These are phyloP conservation scores for Vulpes ferrilata DNA, from an alignment of 2,113 vertebrate species.

Conservation along the genomic window DNA sequence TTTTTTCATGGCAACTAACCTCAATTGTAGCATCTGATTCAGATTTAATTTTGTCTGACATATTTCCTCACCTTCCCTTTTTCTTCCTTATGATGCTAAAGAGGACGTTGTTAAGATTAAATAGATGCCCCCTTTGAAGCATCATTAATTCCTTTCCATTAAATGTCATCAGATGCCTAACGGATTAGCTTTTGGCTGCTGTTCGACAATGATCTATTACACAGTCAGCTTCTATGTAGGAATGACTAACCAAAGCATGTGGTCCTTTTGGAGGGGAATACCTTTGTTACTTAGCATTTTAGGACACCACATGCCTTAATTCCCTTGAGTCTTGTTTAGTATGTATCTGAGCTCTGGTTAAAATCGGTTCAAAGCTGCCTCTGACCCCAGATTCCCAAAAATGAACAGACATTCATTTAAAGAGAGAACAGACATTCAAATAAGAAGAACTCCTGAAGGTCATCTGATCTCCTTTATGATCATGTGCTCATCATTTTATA, in stretches of 20 bases:
- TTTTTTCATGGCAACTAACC: neutral
- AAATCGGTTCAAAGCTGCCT: conserved; percentile 1
- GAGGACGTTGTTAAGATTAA: neutral
- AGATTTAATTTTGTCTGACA: conserved; percentile 26
- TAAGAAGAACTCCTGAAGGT: neutral
- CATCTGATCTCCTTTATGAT: neutral
- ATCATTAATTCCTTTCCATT: neutral
- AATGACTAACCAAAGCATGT: neutral
- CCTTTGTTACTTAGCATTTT: neutral
- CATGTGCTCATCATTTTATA: neutral
- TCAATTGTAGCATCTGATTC: neutral
- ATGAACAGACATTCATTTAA: neutral
- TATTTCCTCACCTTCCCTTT: neutral
- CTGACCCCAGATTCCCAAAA: neutral
- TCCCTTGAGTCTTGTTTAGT: neutral
- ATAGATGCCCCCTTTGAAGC: neutral
- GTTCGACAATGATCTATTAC: neutral
- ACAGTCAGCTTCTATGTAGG: neutral
- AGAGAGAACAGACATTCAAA: neutral
- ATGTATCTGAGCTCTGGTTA: neutral
- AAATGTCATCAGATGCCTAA: neutral
- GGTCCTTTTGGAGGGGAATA: neutral
- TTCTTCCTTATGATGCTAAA: neutral
- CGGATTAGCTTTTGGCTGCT: neutral
- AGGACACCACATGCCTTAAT: neutral